Conservation (phyloP, 1,140 invertebrate species). For the Popillia japonica region DNA sequence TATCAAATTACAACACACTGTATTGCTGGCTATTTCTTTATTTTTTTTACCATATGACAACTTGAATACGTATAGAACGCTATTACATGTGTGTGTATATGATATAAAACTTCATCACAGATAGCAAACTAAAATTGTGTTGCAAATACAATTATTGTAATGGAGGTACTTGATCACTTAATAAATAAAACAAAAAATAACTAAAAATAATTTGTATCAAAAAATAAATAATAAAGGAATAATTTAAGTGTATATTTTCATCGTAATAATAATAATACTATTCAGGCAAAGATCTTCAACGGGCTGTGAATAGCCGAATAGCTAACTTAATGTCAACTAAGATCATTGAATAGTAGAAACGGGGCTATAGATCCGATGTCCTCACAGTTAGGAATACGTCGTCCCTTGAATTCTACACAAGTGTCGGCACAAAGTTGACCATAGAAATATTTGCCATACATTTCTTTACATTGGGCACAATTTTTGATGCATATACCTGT, state of each 20-base stretch:
- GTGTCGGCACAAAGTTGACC: slow-evolving; percentile 82
- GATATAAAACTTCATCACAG: slow-evolving; percentile 1
- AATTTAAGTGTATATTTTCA: background rate
- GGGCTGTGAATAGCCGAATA: background rate
- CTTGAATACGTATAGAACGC: background rate
- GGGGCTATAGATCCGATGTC: slow-evolving; percentile 80
- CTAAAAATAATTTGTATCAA: background rate
- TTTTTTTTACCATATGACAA: background rate
- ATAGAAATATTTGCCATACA: slow-evolving; percentile 85
- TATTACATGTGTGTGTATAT: background rate
- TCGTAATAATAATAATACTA: background rate
- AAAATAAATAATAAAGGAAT: slow-evolving; percentile 2
- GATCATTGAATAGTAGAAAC: slow-evolving; percentile 66
- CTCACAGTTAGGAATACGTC: slow-evolving; percentile 84
- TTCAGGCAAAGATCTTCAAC: slow-evolving; percentile 1
- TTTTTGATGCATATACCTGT: slow-evolving; percentile 80
- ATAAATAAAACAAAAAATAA: background rate
- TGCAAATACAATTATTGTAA: background rate
- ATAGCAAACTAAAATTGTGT: background rate
- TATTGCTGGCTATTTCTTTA: background rate
- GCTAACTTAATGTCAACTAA: background rate
- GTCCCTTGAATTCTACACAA: slow-evolving; percentile 82
- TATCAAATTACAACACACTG: background rate
- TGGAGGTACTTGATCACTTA: background rate
- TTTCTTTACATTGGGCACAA: slow-evolving; percentile 87